Evolutionary conservation across 2,113 vertebrate genomes (phyloP), one percentile per base, ranked within the genome.

Genomic region (Salvelinus namaycush): DNA sequence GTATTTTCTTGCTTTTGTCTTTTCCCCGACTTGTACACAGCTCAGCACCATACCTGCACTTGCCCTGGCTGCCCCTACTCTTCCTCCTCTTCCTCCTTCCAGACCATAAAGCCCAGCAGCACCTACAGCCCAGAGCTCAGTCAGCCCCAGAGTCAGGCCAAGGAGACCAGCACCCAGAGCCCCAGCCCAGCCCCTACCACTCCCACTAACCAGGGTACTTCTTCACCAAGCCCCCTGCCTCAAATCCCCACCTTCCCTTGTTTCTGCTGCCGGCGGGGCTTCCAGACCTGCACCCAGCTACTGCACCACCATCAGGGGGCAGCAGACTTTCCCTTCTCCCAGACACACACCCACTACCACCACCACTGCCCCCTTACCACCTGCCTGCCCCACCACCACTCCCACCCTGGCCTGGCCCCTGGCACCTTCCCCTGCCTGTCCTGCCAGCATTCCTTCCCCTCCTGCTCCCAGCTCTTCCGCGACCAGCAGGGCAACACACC

Each of bases 1-100:
- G 8, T 44, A 44, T 44, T 44, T 44, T 11, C 9, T 44, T 44
- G 9, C 39, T 9, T 44, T 44, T 11, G 8, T 44, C 8, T 44
- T 34, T 69, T 3, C 51, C 14, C 48, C 75, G 5, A 77, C 65
- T 67, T 1, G 66, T 51, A n/a, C 77, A 29, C 79, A 91, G 92
- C 87, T 77, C 78, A 87, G 64, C 90, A 87, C 78, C 85, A 76
- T 5, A 80, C 82, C 71, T 94, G 93, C 83, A 88, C 87, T 68
- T 94, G 93, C 78, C 90, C 92, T 0, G 89, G 92, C 71, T 93
- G 93, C 75, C 93, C 93, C 1, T 92, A 86, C 76, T 92, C 91
- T 69, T 81, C 84, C 34, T 62, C 76, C n/a, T 27, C 88, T 12
- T 34, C 77, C 34, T 62, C 76, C 26, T 83, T 89, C 59, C 89